Conservation (phyloP, 1,140 invertebrate genomes). For the Platyscapa corneri region DNA sequence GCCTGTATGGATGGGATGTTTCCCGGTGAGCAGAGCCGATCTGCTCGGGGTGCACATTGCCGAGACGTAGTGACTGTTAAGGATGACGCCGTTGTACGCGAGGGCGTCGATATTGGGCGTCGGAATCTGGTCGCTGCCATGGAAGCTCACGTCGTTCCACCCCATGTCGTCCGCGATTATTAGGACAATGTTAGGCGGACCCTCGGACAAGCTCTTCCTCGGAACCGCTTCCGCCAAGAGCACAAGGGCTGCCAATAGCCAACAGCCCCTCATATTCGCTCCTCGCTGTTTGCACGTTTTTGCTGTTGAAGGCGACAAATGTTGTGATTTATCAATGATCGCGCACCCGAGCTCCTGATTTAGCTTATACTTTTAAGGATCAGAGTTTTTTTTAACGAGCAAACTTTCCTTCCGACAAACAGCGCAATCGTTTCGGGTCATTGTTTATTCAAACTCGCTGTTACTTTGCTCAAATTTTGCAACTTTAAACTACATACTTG, state of each 20-base stretch:
- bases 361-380: no score
- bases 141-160: conserved; percentile 93
- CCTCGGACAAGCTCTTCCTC: conserved; percentile 56
- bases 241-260: not conserved
- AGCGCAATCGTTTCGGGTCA: no score
- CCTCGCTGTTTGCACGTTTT: no score
- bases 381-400: no score
- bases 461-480: no score
- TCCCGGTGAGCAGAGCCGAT: conserved; percentile 85
- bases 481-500: no score
- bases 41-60: conserved; percentile 87
- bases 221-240: conserved; percentile 55
- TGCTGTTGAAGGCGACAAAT: not conserved
- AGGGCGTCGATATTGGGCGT: conserved; percentile 91
- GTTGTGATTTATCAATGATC: no score
- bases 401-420: no score
- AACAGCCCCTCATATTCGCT: not conserved
- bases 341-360: no score
- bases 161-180: conserved; percentile 81
- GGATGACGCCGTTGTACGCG: conserved; percentile 84
- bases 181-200: conserved; percentile 76
- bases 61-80: conserved; percentile 85
- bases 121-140: conserved; percentile 87
- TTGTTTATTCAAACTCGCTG: no score
- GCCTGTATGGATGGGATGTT: conserved; percentile 88